These are phyloP conservation scores for Phyllostomus hastatus DNA, from an alignment of 2,113 vertebrate species.

Conservation along the genomic window DNA sequence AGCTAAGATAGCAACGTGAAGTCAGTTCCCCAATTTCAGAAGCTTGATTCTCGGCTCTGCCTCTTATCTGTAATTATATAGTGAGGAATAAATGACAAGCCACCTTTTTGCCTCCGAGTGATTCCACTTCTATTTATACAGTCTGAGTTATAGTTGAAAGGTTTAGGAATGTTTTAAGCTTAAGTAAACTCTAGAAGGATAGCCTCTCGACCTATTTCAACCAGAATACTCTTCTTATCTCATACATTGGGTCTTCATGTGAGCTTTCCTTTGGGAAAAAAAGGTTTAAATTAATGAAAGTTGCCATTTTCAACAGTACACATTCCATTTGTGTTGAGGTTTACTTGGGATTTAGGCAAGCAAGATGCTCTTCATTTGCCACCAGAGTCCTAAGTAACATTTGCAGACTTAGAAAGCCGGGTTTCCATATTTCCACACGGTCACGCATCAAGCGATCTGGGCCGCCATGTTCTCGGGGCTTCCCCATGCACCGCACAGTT, in stretches of 20 bases:
- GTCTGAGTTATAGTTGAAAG: slow-evolving; percentile 28
- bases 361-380: neutral
- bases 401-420: neutral
- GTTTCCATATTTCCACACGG: too few species aligned
- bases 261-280: neutral
- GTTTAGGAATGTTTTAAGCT: neutral
- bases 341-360: neutral
- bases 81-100: slow-evolving; percentile 27
- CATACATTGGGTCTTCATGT: neutral
- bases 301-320: neutral
- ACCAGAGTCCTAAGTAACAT: neutral
- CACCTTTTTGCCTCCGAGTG: slow-evolving; percentile 25
- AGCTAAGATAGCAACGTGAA: neutral
- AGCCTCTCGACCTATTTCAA: neutral
- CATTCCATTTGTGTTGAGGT: neutral
- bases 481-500: neutral
- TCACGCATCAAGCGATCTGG: neutral
- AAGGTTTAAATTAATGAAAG: neutral
- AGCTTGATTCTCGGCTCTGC: neutral
- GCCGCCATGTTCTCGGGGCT: neutral
- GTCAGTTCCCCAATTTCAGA: neutral
- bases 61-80: slow-evolving; percentile 26
- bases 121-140: slow-evolving; percentile 47
- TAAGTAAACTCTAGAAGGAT: neutral
- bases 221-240: neutral